Base-by-base conservation (phyloP, 2,888 invertebrate genomes). In the Stenichneumon culpator region DNA sequence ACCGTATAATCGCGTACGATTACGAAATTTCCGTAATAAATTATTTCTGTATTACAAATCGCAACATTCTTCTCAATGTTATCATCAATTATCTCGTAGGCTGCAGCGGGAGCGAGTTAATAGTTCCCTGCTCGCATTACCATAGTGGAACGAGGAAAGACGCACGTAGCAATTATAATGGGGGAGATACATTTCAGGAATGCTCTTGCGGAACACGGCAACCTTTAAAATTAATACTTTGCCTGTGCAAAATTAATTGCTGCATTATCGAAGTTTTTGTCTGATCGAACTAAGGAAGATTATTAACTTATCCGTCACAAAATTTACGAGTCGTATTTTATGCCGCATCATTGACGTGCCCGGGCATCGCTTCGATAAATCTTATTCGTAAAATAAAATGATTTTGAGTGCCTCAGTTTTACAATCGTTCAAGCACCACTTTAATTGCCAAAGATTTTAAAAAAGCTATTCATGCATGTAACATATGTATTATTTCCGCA, bases 161-260 rank as follows among this genome's bases (percentile, higher is more conserved):
- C 63, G 47, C 54, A 65, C 70, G 54, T 78, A 32, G 77, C 72
- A 67, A 72, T 82, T 78, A 78, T 32, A 36, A 68, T 14, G 36
- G 32, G 16, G 69, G 36, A 63, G 63, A 63, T 70, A 52, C 60
- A 25, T 6, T 63, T 81, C n/a, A 50, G 39, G 39, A 70, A 77
- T 70, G 52, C 60, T 75, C 39, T 70, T 68, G 82, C 52, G 54
- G 44, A 28, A 19, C 50, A 69, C 81, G 28, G n/a, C 32, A 5
- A 52, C 54, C 47, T 19, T 6, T n/a, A n/a, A 11, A 54, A 6
- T 5, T 28, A 67, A 50, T 67, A 57, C 19, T 69, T n/a, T 22
- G 50, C 57, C 3, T 47, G 44, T 3, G 63, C n/a, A 22, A 14
- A 52, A 63, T 77, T 70, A 44, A 28, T 77, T 63, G 39, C 14